phyloP scores from a whole-genome alignment of 1,140 invertebrate genomes.

The Platorchestia sp. region DNA sequence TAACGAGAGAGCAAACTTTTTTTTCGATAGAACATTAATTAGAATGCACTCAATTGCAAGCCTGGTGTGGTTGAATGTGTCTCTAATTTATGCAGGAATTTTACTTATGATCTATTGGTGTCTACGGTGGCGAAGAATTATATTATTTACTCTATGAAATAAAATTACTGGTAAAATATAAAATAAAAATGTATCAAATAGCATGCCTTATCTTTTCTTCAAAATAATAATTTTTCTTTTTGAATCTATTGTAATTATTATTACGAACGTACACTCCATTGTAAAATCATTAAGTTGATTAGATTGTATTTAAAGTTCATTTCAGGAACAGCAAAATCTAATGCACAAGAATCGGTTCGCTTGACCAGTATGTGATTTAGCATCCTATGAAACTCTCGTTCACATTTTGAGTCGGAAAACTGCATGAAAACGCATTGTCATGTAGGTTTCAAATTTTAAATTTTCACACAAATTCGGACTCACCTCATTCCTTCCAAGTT shows the following conservation, averaged over 20 bases:
- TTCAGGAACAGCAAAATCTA: background rate
- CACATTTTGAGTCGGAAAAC: background rate
- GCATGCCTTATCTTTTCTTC: too few species aligned
- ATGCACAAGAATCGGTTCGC: background rate
- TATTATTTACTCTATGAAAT: background rate
- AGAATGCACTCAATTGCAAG: background rate
- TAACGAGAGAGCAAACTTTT: background rate
- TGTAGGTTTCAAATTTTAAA: background rate
- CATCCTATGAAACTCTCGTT: background rate
- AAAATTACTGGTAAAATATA: background rate
- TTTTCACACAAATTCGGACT: background rate
- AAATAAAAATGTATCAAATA: too few species aligned
- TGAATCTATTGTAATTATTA: background rate
- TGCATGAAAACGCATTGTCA: too few species aligned
- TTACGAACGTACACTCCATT: background rate
- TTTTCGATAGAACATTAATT: background rate
- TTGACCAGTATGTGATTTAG: background rate
- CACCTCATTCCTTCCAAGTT: slow-evolving; percentile 56
- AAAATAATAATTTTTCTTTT: too few species aligned
- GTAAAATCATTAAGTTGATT: background rate
- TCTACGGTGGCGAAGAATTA: too few species aligned
- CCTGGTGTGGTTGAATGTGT: background rate
- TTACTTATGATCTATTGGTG: background rate
- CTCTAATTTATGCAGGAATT: background rate
- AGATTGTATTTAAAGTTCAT: background rate